Percentiles rank a stretch among this genome's conserved stretches.
Evolutionary conservation across 2,888 invertebrate genomes (phyloP).

Genomic region (Phaonia tiefii): DNA sequence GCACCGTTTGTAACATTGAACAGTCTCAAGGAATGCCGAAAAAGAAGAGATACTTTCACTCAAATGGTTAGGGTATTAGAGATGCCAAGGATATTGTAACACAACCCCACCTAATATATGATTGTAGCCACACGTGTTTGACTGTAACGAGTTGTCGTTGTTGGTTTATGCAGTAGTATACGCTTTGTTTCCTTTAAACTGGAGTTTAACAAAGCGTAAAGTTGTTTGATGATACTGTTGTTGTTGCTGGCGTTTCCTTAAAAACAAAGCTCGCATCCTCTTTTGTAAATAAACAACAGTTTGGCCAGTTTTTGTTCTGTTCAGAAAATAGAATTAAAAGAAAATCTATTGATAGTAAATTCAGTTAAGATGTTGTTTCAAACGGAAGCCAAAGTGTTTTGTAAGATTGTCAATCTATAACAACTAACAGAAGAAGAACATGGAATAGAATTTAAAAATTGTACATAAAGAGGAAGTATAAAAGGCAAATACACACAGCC

Average conservation of each 20-base stretch:
- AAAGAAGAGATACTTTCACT: conserved; percentile 26
- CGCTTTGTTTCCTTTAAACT: conserved; percentile 27
- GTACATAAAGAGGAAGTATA: not conserved
- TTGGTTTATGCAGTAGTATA: not conserved
- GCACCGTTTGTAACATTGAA: no score
- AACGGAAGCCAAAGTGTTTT: conserved; percentile 30
- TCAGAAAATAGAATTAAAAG: conserved; percentile 36
- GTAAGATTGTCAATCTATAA: conserved; percentile 24
- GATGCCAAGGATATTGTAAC: no score
- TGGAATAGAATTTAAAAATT: no score
- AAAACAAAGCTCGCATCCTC: not conserved
- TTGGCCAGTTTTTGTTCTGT: not conserved
- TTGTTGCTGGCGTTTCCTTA: not conserved
- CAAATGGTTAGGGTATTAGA: no score
- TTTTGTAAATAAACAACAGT: conserved; percentile 29
- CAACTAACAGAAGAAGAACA: not conserved
- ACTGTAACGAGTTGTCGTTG: no score
- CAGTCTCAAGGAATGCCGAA: no score
- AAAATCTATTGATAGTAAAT: conserved; percentile 35
- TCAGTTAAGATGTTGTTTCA: conserved; percentile 27
- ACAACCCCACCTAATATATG: no score
- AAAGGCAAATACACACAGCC: not conserved
- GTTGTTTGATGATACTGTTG: no score
- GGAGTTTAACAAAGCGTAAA: conserved; percentile 48
- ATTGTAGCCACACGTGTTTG: no score